Conservation (phyloP, 2,797 vertebrate species). For the Acrocephalus scirpaceus region DNA sequence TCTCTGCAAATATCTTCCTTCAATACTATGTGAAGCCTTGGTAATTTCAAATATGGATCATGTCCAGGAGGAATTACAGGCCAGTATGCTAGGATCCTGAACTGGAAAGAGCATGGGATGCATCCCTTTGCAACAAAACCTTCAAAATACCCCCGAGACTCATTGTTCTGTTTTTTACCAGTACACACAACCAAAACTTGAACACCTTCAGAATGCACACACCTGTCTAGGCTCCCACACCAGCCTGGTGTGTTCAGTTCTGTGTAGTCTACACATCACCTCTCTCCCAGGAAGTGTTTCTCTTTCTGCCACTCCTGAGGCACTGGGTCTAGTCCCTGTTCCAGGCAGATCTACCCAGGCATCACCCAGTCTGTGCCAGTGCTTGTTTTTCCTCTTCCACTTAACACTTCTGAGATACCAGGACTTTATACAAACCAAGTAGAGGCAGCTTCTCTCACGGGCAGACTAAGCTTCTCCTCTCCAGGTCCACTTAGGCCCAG, state of each 20-base stretch:
- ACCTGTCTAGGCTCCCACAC: neutral
- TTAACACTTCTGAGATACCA: neutral
- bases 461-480: neutral
- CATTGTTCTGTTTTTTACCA: neutral
- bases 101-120: neutral
- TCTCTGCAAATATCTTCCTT: neutral
- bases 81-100: neutral
- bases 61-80: neutral
- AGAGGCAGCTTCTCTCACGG: neutral
- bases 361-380: neutral
- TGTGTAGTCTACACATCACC: accelerated
- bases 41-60: neutral
- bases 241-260: neutral
- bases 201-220: neutral
- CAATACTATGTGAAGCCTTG: neutral
- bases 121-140: neutral
- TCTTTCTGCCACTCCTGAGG: neutral
- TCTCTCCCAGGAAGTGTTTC: neutral
- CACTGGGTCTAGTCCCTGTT: neutral
- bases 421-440: neutral
- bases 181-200: neutral
- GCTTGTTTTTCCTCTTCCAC: neutral
- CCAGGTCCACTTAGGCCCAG: neutral
- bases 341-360: neutral
- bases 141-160: neutral